phyloP scores from a whole-genome alignment of 2,113 vertebrate genomes.

The Arenaria interpres region DNA sequence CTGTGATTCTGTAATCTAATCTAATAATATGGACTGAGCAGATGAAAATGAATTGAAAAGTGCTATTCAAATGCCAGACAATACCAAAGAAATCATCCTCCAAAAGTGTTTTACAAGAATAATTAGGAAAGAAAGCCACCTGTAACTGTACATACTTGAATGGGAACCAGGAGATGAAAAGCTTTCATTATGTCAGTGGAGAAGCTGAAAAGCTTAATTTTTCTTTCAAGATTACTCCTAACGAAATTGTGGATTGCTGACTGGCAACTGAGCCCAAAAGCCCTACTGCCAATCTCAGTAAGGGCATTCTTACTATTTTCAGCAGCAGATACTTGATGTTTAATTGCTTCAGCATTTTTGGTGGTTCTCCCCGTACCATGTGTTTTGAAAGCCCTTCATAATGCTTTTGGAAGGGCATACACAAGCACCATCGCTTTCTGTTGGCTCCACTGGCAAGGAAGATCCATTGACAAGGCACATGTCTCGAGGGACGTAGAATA shows the following conservation, averaged over 20 bases:
- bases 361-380: accelerated
- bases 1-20: no score
- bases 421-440: background rate
- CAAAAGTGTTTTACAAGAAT: background rate
- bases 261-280: background rate
- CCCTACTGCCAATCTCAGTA: background rate
- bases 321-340: background rate
- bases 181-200: background rate
- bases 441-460: background rate
- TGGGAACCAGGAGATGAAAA: background rate
- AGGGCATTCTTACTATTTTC: background rate
- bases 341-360: background rate
- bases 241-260: background rate
- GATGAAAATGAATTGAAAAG: background rate
- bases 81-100: background rate
- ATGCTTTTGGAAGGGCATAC: background rate
- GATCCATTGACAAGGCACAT: background rate
- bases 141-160: background rate
- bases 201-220: background rate
- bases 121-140: constrained; percentile 15
- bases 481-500: background rate
- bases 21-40: background rate
- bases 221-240: background rate
- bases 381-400: background rate
- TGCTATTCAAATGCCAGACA: constrained; percentile 5